phyloP scores from a whole-genome alignment of 2,888 invertebrate species.

The Rhamphomyia laevipes region DNA sequence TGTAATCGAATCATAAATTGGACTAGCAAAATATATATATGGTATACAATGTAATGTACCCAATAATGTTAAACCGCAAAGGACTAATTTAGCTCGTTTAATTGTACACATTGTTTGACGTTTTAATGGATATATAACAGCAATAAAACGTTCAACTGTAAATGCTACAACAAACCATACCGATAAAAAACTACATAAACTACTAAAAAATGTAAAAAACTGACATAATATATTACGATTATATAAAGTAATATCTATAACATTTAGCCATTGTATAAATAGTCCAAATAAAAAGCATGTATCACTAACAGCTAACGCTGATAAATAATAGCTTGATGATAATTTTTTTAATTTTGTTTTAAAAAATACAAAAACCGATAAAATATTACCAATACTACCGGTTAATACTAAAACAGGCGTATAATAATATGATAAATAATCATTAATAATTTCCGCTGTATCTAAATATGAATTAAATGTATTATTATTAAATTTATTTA shows the following conservation, averaged over 20 bases:
- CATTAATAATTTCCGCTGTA: slow-evolving; percentile 26
- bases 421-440: slow-evolving; percentile 45
- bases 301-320: slow-evolving; percentile 66
- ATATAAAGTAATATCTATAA: slow-evolving; percentile 46
- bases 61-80: slow-evolving; percentile 40
- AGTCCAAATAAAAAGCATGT: slow-evolving; percentile 58
- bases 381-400: slow-evolving; percentile 60
- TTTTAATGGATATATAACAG: slow-evolving; percentile 63
- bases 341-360: slow-evolving; percentile 58
- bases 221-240: slow-evolving; percentile 54
- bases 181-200: slow-evolving; percentile 62
- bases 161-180: slow-evolving; percentile 80
- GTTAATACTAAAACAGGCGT: slow-evolving; percentile 56
- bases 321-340: slow-evolving; percentile 66
- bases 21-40: slow-evolving; percentile 40
- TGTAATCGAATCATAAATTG: slow-evolving; percentile 28
- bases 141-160: slow-evolving; percentile 73
- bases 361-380: slow-evolving; percentile 63
- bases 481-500: background rate
- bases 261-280: slow-evolving; percentile 55
- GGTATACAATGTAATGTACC: slow-evolving; percentile 51
- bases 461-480: slow-evolving; percentile 18
- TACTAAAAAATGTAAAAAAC: slow-evolving; percentile 57
- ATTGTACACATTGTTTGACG: slow-evolving; percentile 62
- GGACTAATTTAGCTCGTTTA: slow-evolving; percentile 51